A percentile compares a stretch with the other conserved stretches of the same genome.
These are phyloP conservation scores for Labeo rohita DNA, from an alignment of 2,113 vertebrate species.

Conservation along the genomic window DNA sequence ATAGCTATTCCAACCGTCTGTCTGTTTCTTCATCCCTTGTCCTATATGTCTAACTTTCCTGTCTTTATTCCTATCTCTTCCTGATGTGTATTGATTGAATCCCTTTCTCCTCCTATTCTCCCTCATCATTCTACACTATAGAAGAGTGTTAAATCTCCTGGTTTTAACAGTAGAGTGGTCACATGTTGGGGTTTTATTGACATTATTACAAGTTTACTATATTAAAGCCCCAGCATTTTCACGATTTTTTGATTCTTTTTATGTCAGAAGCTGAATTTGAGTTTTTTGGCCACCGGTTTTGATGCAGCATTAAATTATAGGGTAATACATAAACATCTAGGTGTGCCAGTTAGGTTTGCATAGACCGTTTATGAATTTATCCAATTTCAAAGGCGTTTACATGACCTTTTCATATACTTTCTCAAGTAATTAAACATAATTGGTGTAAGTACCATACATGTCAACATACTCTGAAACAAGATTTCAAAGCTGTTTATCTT, in stretches of 20 bases:
- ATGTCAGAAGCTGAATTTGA: not conserved
- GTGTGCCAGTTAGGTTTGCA: not conserved
- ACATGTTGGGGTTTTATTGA: not conserved
- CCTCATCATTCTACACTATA: not conserved
- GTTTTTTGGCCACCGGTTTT: not conserved
- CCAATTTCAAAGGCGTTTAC: not conserved
- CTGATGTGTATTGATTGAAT: not conserved
- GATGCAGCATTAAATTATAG: not conserved
- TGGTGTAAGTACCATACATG: not conserved
- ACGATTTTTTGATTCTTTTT: not conserved
- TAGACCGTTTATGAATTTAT: not conserved
- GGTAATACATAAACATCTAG: not conserved
- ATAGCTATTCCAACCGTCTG: not conserved
- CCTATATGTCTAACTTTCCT: not conserved
- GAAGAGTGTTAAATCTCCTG: not conserved
- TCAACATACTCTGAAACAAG: not conserved
- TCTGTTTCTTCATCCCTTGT: not conserved
- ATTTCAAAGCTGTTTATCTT: constrained; percentile 15
- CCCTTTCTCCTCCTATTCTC: not conserved
- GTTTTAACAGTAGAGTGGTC: not conserved
- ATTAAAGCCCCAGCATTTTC: not conserved
- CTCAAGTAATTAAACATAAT: constrained; percentile 4
- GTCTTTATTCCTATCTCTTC: not conserved
- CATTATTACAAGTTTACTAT: not conserved
- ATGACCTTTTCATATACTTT: not conserved